Evolutionary conservation across 1,140 invertebrate genomes (phyloP).

Genomic region (Apis cerana): DNA sequence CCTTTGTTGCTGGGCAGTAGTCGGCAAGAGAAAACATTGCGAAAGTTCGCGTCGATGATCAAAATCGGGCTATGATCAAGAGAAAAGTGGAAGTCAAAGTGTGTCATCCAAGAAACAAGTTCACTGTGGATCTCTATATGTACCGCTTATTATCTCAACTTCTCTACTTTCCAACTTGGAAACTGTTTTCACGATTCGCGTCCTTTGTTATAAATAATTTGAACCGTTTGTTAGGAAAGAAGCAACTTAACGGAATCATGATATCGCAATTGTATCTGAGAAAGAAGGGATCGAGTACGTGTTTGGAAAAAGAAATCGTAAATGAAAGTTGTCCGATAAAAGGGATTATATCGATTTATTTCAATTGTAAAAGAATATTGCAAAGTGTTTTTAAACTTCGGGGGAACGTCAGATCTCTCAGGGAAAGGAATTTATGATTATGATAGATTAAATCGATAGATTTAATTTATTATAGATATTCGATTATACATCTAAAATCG

Average conservation of each 20-base stretch:
- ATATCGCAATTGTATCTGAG: not conserved
- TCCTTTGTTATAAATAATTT: not conserved
- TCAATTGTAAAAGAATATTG: not conserved
- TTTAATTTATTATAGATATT: no score
- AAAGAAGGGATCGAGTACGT: not conserved
- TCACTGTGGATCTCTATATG: not conserved
- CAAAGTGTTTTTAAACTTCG: not conserved
- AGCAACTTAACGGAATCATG: not conserved
- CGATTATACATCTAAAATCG: no score
- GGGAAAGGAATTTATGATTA: no score
- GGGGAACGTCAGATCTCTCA: not conserved
- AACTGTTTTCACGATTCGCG: not conserved
- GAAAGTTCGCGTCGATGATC: not conserved
- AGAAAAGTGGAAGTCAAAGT: not conserved
- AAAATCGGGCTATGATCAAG: not conserved
- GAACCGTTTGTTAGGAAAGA: not conserved
- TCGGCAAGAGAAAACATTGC: not conserved
- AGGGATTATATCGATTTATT: no score
- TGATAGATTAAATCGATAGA: no score
- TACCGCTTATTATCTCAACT: not conserved
- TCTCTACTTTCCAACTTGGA: not conserved
- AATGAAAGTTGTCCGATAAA: not conserved
- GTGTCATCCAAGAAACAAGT: constrained; percentile 1
- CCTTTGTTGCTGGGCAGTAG: not conserved
- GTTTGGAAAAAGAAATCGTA: not conserved